A percentile compares a stretch with the other conserved stretches of the same genome.
These are phyloP conservation scores for Paradoxurus hermaphroditus DNA, from an alignment of 2,113 vertebrate genomes.

Conservation along the genomic window DNA sequence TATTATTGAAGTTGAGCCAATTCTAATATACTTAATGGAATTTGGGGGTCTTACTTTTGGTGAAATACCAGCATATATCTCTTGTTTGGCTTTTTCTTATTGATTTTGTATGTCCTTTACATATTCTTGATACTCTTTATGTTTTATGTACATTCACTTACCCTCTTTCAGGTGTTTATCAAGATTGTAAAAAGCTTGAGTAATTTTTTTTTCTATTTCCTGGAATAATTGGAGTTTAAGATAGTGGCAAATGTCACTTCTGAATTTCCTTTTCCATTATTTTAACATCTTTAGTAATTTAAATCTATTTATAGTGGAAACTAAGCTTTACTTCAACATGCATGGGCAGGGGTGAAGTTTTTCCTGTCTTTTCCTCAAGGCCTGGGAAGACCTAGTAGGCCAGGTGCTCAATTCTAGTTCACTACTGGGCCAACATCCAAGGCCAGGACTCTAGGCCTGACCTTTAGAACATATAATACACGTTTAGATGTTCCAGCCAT, in stretches of 20 bases:
- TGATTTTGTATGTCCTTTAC: background rate
- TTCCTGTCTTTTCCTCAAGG: background rate
- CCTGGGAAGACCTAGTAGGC: background rate
- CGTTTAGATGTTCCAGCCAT: background rate
- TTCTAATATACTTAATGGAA: background rate
- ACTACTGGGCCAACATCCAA: background rate
- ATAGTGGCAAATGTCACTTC: background rate
- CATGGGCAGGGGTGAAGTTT: background rate
- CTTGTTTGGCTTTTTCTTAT: background rate
- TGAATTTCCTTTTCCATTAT: background rate
- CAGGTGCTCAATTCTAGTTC: background rate
- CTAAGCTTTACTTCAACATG: background rate
- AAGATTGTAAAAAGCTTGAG: background rate
- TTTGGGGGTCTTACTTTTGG: background rate
- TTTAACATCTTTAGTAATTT: background rate
- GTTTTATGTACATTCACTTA: background rate
- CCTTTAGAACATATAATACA: background rate
- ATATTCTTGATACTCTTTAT: background rate
- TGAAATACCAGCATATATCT: background rate
- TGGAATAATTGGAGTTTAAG: background rate
- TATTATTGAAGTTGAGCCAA: slow-evolving; percentile 6
- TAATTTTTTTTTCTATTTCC: background rate
- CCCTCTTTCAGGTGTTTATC: background rate
- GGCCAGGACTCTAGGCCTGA: background rate
- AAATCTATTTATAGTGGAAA: background rate